Evolutionary conservation across 1,140 invertebrate species (phyloP).

Genomic region (Saxidomus purpurata): DNA sequence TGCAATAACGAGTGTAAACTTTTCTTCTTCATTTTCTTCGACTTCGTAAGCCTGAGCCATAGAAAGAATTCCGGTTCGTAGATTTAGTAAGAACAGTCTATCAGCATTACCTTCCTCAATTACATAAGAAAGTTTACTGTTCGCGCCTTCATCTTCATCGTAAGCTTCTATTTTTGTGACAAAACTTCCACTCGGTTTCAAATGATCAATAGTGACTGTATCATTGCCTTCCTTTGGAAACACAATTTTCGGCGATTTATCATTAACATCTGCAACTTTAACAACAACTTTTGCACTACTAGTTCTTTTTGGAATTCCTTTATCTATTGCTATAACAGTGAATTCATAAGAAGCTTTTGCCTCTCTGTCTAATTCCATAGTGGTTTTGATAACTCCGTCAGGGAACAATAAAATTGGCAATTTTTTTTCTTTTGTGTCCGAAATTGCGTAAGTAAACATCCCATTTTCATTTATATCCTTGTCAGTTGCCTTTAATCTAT

Average conservation of each 20-base stretch:
- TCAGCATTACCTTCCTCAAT: conserved; percentile 94
- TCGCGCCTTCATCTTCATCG: conserved; percentile 94
- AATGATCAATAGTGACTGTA: conserved; percentile 75
- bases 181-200: conserved; percentile 66
- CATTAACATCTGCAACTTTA: conserved; percentile 91
- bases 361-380: conserved; percentile 93
- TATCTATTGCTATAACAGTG: conserved; percentile 90
- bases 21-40: conserved; percentile 61
- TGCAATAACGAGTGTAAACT: conserved; percentile 71
- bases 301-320: conserved; percentile 89
- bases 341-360: conserved; percentile 91
- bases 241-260: conserved; percentile 93
- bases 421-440: conserved; percentile 64
- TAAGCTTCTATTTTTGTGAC: conserved; percentile 88
- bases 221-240: conserved; percentile 77
- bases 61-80: conserved; percentile 72
- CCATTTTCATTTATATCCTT: conserved; percentile 92
- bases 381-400: conserved; percentile 93
- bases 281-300: conserved; percentile 85
- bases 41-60: conserved; percentile 60
- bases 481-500: conserved; percentile 94
- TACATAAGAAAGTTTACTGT: conserved; percentile 94
- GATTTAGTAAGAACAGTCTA: conserved; percentile 89
- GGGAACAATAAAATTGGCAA: conserved; percentile 94
- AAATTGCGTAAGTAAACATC: conserved; percentile 93